These are phyloP conservation scores for Listrodromus nycthemerus DNA, from an alignment of 2,888 invertebrate species.

Conservation along the genomic window DNA sequence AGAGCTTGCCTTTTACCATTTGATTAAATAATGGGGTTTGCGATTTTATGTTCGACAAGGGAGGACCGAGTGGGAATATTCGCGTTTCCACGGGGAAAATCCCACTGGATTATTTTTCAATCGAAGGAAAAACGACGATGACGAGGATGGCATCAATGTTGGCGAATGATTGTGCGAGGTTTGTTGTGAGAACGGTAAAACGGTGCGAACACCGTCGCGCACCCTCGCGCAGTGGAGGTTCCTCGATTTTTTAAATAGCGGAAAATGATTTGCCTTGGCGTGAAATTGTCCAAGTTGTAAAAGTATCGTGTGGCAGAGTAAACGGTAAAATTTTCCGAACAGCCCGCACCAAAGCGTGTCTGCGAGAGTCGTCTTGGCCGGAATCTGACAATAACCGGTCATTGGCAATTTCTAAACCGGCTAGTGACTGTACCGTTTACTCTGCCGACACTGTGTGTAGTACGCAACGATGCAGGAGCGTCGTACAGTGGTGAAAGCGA, in stretches of 20 bases:
- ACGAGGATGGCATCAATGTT: constrained; percentile 60
- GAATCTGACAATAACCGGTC: not conserved
- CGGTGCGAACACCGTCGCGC: constrained; percentile 40
- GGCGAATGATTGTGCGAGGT: constrained; percentile 59
- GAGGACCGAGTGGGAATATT: not conserved
- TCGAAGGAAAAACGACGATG: constrained; percentile 57
- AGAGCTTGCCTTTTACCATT: constrained; percentile 55
- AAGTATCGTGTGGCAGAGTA: constrained; percentile 35
- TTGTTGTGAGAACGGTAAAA: constrained; percentile 43
- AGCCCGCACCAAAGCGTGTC: not conserved
- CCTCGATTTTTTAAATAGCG: constrained; percentile 14
- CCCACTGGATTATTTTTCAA: not conserved
- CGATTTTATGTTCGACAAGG: not conserved
- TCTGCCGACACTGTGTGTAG: not conserved
- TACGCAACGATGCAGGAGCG: constrained; percentile 42
- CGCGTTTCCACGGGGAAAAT: not conserved
- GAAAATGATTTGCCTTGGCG: constrained; percentile 34
- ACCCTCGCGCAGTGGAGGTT: constrained; percentile 2
- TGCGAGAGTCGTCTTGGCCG: not conserved
- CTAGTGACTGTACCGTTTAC: constrained; percentile 9
- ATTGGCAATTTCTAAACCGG: constrained; percentile 1
- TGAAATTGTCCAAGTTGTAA: constrained; percentile 35
- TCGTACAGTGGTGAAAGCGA: constrained; percentile 42
- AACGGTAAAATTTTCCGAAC: constrained; percentile 2
- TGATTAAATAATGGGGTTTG: constrained; percentile 34